A percentile compares a stretch with the other conserved stretches of the same genome.
Conservation (phyloP, 2,888 invertebrate species). For the Euzophera pinguis region DNA sequence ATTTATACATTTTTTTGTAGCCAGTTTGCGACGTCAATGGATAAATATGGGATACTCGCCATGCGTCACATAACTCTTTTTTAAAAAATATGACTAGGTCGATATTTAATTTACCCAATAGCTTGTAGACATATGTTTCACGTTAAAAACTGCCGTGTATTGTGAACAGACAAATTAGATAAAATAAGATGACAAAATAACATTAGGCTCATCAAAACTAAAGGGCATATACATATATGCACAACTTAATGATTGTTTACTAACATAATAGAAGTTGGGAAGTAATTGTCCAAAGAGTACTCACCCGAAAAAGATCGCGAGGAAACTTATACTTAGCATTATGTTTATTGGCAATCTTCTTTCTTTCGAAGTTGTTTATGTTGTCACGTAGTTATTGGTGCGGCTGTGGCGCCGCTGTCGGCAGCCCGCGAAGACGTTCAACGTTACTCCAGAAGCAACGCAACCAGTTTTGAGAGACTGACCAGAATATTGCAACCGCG, state of each 20-base stretch:
- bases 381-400: slow-evolving; percentile 28
- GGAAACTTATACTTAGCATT: slow-evolving; percentile 10
- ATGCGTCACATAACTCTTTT: too few relatives aligned
- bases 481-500: slow-evolving; percentile 24
- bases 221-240: too few relatives aligned
- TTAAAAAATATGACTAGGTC: too few relatives aligned
- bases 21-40: too few relatives aligned
- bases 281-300: slow-evolving; percentile 18
- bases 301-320: slow-evolving; percentile 16
- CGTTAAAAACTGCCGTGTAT: too few relatives aligned
- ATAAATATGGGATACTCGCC: too few relatives aligned
- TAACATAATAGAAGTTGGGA: background rate
- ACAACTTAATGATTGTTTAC: background rate
- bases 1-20: too few relatives aligned
- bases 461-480: slow-evolving; percentile 18
- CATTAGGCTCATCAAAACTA: too few relatives aligned
- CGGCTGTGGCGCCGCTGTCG: slow-evolving; percentile 43
- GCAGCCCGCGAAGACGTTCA: slow-evolving; percentile 37
- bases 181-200: too few relatives aligned
- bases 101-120: too few relatives aligned
- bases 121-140: too few relatives aligned
- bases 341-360: slow-evolving; percentile 5
- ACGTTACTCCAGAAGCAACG: slow-evolving; percentile 33
- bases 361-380: slow-evolving; percentile 1
- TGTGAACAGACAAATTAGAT: too few relatives aligned